A percentile compares a stretch with the other conserved stretches of the same genome.
Evolutionary conservation across 2,113 vertebrate species (phyloP).

Genomic region (Urocynchramus pylzowi): DNA sequence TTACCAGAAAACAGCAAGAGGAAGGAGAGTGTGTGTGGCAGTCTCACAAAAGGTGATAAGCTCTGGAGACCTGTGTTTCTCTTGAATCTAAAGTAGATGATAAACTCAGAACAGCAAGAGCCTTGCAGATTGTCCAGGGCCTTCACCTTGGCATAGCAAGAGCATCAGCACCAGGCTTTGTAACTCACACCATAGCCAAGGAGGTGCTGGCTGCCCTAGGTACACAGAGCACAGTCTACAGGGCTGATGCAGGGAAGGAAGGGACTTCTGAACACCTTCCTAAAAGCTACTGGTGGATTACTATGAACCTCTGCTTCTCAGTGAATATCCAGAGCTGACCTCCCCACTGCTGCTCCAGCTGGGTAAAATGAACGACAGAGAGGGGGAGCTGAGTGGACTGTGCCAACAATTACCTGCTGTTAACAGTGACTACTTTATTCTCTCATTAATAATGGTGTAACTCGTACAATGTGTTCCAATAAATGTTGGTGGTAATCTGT

Average conservation of each 20-base stretch:
- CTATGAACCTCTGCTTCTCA: background rate
- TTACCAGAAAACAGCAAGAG: background rate
- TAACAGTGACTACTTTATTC: background rate
- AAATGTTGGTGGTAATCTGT: background rate
- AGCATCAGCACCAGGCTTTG: rapidly evolving
- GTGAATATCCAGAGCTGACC: background rate
- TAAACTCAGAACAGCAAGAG: background rate
- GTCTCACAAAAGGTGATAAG: background rate
- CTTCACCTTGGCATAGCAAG: background rate
- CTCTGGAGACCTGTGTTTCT: background rate
- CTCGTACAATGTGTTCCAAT: background rate
- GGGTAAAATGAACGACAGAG: background rate
- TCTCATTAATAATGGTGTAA: background rate
- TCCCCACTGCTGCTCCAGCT: background rate
- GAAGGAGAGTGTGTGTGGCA: background rate
- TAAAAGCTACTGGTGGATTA: background rate
- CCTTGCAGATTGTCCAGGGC: background rate
- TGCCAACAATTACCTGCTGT: background rate
- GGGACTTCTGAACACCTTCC: background rate
- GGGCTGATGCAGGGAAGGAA: background rate
- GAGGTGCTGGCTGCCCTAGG: background rate
- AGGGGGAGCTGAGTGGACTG: background rate
- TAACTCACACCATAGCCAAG: background rate
- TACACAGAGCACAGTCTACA: background rate
- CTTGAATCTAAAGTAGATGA: background rate